Percentiles rank a stretch among this genome's conserved stretches.
Evolutionary conservation across 2,797 vertebrate genomes (phyloP).

Genomic region (Gadopsis bispinosus): DNA sequence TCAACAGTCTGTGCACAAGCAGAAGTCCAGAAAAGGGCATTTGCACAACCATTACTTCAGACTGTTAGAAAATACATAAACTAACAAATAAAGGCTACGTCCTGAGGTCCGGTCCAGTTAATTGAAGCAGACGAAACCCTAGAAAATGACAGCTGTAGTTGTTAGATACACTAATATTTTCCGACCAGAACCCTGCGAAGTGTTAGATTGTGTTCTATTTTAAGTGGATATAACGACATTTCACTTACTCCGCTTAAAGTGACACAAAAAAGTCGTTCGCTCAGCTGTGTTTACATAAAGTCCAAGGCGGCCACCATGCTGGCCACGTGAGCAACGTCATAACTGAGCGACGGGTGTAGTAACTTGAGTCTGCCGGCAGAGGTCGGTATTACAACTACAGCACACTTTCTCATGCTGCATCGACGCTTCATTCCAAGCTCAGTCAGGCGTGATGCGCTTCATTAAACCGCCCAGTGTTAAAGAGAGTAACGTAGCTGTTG

Average conservation of each 20-base stretch:
- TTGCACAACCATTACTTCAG: conserved; percentile 44
- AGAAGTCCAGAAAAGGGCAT: conserved; percentile 35
- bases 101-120: neutral
- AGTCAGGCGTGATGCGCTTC: neutral
- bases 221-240: neutral
- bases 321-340: conserved; percentile 64
- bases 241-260: neutral
- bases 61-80: fast-evolving
- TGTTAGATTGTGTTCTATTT: neutral
- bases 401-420: neutral
- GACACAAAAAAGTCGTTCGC: fast-evolving
- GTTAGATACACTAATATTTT: neutral
- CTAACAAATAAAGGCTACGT: neutral
- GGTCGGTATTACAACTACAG: neutral
- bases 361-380: conserved; percentile 37
- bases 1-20: conserved; percentile 58
- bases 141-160: neutral
- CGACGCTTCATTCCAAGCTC: neutral
- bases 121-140: neutral
- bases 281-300: neutral
- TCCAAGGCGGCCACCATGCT: conserved; percentile 56
- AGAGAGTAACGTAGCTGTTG: neutral
- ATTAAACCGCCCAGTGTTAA: neutral
- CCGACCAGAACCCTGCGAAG: neutral
- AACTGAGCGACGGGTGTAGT: conserved; percentile 61